phyloP scores from a whole-genome alignment of 2,888 invertebrate species.

The Eubasilissa splendida region DNA sequence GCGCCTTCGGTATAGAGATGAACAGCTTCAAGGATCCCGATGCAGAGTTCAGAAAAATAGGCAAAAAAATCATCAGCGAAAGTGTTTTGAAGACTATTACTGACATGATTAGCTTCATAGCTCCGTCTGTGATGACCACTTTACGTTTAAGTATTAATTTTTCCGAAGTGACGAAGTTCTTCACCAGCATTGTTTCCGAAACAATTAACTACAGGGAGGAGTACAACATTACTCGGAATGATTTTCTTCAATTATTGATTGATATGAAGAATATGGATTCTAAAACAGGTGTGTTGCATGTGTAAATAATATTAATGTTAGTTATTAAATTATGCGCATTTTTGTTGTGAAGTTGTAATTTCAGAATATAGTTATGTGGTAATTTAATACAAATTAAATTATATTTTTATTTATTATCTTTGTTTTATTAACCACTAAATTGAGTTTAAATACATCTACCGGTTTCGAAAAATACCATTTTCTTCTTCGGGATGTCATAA shows the following conservation, averaged over 20 bases:
- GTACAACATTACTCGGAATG: conserved; percentile 68
- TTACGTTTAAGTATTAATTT: conserved; percentile 63
- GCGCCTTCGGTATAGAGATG: conserved; percentile 63
- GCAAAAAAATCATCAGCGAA: conserved; percentile 33
- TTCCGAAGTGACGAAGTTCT: conserved; percentile 66
- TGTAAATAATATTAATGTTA: not conserved
- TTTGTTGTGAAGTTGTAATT: no score
- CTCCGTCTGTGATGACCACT: conserved; percentile 27
- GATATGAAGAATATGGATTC: conserved; percentile 68
- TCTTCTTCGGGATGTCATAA: no score
- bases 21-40: conserved; percentile 60
- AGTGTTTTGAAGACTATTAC: not conserved
- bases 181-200: conserved; percentile 67
- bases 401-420: no score
- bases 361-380: no score
- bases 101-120: not conserved
- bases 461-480: no score
- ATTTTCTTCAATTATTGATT: conserved; percentile 73
- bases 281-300: conserved; percentile 59
- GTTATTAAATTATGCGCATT: no score
- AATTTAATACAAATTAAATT: no score
- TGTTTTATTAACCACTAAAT: no score
- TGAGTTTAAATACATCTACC: no score
- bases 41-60: conserved; percentile 59
- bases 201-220: conserved; percentile 68